Evolutionary conservation across 30 jellyfish, hydroid and myxozoan species (phyloP), one percentile per base, ranked within the genome.

Genomic region (Chironex yamaguchii): DNA sequence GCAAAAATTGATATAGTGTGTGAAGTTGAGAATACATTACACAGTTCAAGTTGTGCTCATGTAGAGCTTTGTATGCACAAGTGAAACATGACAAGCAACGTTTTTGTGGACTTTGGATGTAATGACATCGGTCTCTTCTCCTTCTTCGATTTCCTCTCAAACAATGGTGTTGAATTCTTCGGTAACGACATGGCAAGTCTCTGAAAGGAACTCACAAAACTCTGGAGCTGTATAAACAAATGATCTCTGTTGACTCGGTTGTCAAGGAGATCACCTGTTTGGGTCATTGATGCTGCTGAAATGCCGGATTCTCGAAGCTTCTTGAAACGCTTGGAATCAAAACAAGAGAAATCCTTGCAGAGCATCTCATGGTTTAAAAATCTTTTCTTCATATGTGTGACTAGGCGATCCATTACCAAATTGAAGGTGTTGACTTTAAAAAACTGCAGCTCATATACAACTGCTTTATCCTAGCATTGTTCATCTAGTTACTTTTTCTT

Each of bases 271-370:
- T 73, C 50, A 28, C 87, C 36, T 4, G 28, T 23, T 36, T 73
- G 36, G n/a, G 21, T 21, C 87, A 73, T 4, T 73, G 87, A n/a
- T 11, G 28, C 75, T 4, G n/a, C 51, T 6, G 80, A 76, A 29
- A 70, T 4, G 33, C 84, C 84, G 22, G 34, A 12, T 53, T 22
- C 13, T 20, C 30, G 20, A 24, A 73, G 54, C 49, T 49, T 76
- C 17, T 17, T 28, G 25, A 73, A 73, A 22, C 87, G 14, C 36
- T 51, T 52, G 27, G 85, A 76, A 29, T 66, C 86, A 26, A 81
- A 36, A 75, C 84, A 81, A 29, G 91, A 67, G 49, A 81, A 81
- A 49, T 66, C 76, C 48, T 66, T 36, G 91, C 66, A 66, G 73
- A 81, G 28, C 49, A 13, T 24, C 85, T 81, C 62, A 23, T 66